Evolutionary conservation across 1,140 invertebrate genomes (phyloP).

Genomic region (Metaphire vulgaris): DNA sequence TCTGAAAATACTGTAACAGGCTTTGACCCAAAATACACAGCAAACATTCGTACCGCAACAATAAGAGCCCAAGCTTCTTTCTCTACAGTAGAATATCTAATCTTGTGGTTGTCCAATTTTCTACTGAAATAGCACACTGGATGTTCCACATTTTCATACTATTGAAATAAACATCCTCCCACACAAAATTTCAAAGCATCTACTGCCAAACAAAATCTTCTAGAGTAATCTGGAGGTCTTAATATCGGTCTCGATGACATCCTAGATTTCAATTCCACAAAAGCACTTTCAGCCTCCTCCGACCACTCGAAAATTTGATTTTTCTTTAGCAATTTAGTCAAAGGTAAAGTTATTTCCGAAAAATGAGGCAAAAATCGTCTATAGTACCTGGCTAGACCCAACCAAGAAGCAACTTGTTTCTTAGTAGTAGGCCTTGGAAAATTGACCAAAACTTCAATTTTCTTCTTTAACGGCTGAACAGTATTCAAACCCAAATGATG

Average conservation of each 20-base stretch:
- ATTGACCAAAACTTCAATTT: background rate
- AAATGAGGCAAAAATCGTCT: background rate
- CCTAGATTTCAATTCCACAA: background rate
- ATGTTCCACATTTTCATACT: background rate
- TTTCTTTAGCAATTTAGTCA: background rate
- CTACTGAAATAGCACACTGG: background rate
- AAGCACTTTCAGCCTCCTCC: background rate
- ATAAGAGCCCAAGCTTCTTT: background rate
- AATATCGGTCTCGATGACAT: background rate
- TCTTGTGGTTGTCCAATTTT: background rate
- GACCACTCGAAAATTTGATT: background rate
- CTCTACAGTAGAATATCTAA: background rate
- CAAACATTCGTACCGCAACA: background rate
- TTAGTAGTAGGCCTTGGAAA: background rate
- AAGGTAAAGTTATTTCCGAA: background rate
- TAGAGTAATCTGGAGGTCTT: background rate
- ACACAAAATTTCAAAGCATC: background rate
- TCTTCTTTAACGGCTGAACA: background rate
- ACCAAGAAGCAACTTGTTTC: background rate
- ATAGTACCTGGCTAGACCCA: background rate
- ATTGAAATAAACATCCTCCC: background rate
- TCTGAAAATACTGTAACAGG: background rate
- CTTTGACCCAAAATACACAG: background rate
- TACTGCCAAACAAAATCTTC: background rate
- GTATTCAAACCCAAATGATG: background rate